phyloP scores from a whole-genome alignment of 2,888 invertebrate genomes.

The Patella caerulea region DNA sequence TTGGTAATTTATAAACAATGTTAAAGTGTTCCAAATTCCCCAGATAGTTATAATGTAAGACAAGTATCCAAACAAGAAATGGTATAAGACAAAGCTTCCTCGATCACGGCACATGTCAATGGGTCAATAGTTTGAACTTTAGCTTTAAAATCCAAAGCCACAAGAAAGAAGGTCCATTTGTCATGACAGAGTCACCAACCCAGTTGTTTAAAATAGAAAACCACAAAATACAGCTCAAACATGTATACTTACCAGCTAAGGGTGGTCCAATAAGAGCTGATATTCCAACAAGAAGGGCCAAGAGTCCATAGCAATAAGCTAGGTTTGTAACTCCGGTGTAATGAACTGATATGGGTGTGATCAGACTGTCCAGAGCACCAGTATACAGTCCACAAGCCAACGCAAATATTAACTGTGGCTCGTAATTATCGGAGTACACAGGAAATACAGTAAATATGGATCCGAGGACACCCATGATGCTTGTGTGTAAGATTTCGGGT shows the following conservation, averaged over 20 bases:
- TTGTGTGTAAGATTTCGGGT: conserved; percentile 33
- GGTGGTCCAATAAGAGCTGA: conserved; percentile 31
- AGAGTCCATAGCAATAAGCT: conserved; percentile 26
- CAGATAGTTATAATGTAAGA: too few species aligned
- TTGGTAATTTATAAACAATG: too few species aligned
- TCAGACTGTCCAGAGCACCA: conserved; percentile 29
- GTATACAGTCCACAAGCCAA: conserved; percentile 35
- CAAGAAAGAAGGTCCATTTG: too few species aligned
- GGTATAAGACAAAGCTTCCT: too few species aligned
- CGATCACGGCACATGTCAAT: too few species aligned
- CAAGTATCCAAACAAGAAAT: too few species aligned
- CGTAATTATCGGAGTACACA: conserved; percentile 24
- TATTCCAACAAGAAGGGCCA: conserved; percentile 24
- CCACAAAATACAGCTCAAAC: too few species aligned
- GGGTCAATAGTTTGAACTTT: too few species aligned
- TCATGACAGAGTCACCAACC: too few species aligned
- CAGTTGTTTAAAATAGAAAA: too few species aligned
- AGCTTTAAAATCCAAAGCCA: too few species aligned
- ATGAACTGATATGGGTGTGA: conserved; percentile 27
- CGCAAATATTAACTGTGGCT: conserved; percentile 29
- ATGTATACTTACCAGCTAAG: conserved; percentile 28
- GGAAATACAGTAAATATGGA: conserved; percentile 32
- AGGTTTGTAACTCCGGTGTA: conserved; percentile 26
- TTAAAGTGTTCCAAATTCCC: too few species aligned
- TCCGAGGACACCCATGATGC: conserved; percentile 32